Evolutionary conservation across 2,797 vertebrate species (phyloP), one percentile per base, ranked within the genome.

Genomic region (Pagetopsis macropterus): DNA sequence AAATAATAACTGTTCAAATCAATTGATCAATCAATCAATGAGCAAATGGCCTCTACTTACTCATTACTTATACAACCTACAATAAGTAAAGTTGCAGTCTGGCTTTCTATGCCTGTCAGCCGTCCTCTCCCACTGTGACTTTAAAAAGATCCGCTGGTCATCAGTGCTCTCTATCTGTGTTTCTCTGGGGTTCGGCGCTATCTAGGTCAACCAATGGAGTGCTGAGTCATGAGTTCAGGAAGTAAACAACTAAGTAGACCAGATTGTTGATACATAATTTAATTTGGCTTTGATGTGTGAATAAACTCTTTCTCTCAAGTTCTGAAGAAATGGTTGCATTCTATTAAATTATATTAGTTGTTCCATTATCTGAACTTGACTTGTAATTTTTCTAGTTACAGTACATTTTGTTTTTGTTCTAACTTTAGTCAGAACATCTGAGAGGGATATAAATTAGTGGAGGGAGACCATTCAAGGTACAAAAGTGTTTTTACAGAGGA

Each of bases 171-270:
- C 70, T 71, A 21, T 71, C 70, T 68, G 66, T 81, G 66, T 56
- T 41, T 80, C 74, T 75, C 54, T 23, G 40, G 61, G 78, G 63
- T 63, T 72, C 76, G 62, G 15, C 40, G 80, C 74, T 84, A 86
- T 83, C 65, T 89, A 70, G 87, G 89, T 87, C 89, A 89, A 63
- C 71, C 40, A 58, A 51, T 75, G 46, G 49, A 77, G n/a, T 43
- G 83, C 84, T 88, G 84, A 91, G 59, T 84, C 81, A 75, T 81
- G 73, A 80, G 74, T 86, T 82, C 61, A 82, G 79, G 69, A 82
- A 78, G 78, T 84, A 91, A 88, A 92, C 86, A 87, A 70, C 57
- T 70, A 33, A 11, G 9, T 72, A 82, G 65, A 82, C 63, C 84
- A 84, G 67, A 70, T 78, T 82, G 73, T 76, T 76, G 65, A 83